Evolutionary conservation across 2,113 vertebrate genomes (phyloP), one percentile per base, ranked within the genome.

Genomic region (Cebus imitator): DNA sequence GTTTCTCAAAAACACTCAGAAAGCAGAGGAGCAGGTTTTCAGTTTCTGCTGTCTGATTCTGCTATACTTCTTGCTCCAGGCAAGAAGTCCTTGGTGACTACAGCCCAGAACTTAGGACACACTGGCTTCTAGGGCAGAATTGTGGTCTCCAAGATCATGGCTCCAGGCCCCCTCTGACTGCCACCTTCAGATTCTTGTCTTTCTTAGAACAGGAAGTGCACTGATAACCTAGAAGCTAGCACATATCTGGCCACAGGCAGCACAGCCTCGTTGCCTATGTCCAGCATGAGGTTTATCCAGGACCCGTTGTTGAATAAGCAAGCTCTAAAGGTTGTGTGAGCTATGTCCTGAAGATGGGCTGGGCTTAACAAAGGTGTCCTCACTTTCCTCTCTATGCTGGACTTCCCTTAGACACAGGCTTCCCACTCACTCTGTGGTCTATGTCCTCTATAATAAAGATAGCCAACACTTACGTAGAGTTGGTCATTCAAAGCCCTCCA

Each of bases 1-100:
- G 21, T 68, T 95, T 66, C 87, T 72, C 57, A 76, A 91, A 48
- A 78, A 90, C 40, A 75, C 40, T 85, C 66, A 92, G 89, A 84
- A 92, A 45, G 79, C 83, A 57, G 8, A 78, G 20, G 27, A n/a
- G 35, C 68, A 84, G 58, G 68, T 82, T 76, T 96, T 64, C 37
- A 50, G 30, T 50, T 45, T 96, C 61, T 30, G 32, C 64, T 50
- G 12, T 40, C 61, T 73, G 79, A 81, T 25, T 66, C 61, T 64
- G 50, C 30, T 81, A 13, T 27, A 18, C 10, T 48, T 76, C n/a
- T 68, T 57, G 25, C 23, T 70, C 21, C 25, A 55, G 30, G 45
- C 48, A 57, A 50, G 21, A 40, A 40, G 37, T 40, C 2, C 6
- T 70, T 23, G 10, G 30, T 45, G n/a, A 57, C 35, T 43, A 12